Base-by-base conservation (phyloP, 2,113 vertebrate species). In the Menidia beryllina region DNA sequence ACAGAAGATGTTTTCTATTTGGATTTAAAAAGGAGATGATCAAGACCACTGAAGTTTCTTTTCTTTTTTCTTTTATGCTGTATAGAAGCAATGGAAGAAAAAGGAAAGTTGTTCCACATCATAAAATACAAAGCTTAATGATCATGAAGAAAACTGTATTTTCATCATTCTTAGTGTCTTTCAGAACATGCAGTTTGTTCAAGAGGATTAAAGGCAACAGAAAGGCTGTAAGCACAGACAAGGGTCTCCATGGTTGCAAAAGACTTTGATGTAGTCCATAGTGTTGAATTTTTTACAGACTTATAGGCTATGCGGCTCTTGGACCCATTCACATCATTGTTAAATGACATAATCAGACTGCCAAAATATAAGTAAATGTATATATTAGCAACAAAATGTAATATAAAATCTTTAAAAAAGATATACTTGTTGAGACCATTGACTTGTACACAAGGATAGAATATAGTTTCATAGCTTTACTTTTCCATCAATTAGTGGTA, bases 1-100 rank as follows among this genome's bases (percentile, higher is more conserved):
- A 85, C 80, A 85, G 62, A 68, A 27, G 75, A 82, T 85, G 72
- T 60, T 79, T 81, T 74, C 25, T 71, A 27, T 45, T 60, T 71
- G 17, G 34, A 38, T 52, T n/a, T 39, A 45, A 69, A 62, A 75
- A 41, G 51, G 34, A 62, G 56, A 62, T 73, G 82, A 90, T 86
- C 68, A 83, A 83, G 79, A 87, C 68, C 77, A 67, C 23, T 30
- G 41, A 25, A 34, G 51, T 68, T 68, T 58, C 2, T 39, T 45
- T 43, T 23, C 17, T 49, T n/a, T 50, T 38, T 14, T 4, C 68
- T 70, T 62, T 49, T 73, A 72, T 60, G 71, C 61, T 50, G 67
- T 21, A 20, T 64, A 68, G 48, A 82, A 75, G 21, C 38, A 83
- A 75, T 51, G 52, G 20, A 21, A 73, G 50, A 41, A n/a, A 51